phyloP scores from a whole-genome alignment of 2,113 vertebrate genomes.

The Psammodynastes pulverulentus region DNA sequence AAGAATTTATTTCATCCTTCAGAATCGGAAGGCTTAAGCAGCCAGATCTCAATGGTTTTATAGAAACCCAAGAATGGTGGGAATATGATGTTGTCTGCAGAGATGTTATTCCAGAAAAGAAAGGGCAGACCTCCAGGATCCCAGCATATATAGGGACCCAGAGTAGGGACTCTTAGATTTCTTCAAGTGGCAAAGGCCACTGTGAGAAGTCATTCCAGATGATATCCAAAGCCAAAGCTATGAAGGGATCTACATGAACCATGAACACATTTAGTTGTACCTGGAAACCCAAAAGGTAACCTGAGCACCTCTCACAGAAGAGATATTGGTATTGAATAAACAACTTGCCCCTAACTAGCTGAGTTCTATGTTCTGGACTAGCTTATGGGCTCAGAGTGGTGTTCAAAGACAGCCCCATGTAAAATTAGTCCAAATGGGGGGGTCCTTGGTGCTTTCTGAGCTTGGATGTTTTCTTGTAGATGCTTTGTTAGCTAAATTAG shows the following conservation, averaged over 20 bases:
- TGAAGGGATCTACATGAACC: not conserved
- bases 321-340: not conserved
- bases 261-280: not conserved
- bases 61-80: not conserved
- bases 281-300: not conserved
- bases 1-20: not conserved
- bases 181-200: not conserved
- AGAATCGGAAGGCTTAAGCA: not conserved
- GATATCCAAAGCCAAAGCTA: not conserved
- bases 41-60: not conserved
- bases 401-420: not conserved
- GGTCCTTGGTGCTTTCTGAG: not conserved
- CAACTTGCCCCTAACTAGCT: not conserved
- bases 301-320: not conserved
- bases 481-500: not conserved
- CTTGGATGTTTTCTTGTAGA: not conserved
- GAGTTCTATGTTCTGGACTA: not conserved
- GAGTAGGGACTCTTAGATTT: not conserved
- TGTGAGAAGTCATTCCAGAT: not conserved
- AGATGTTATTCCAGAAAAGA: not conserved
- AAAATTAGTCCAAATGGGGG: not conserved
- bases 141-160: not conserved
- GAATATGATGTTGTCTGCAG: not conserved
- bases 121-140: not conserved
- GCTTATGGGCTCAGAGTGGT: not conserved